These are phyloP conservation scores for Priapulus caudatus DNA, from an alignment of 2,888 invertebrate genomes.

Conservation along the genomic window DNA sequence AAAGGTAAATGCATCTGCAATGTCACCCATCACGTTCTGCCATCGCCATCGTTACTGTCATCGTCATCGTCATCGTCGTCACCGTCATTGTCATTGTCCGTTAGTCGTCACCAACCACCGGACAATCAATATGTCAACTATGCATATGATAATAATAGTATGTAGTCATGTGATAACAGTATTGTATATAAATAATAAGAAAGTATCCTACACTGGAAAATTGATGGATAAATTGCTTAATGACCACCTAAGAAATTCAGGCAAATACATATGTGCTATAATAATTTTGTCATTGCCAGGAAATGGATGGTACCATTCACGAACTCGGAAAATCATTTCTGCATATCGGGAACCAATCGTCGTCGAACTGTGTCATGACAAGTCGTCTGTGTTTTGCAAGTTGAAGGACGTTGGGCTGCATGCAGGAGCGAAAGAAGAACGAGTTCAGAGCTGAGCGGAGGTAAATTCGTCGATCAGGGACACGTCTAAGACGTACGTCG, in stretches of 20 bases:
- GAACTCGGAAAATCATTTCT: conserved; percentile 65
- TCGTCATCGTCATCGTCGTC: conserved; percentile 16
- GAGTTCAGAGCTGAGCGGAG: conserved; percentile 52
- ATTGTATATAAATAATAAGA: too few species aligned
- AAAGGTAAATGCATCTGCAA: conserved; percentile 84
- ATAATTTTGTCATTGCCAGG: conserved; percentile 52
- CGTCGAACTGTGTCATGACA: conserved; percentile 76
- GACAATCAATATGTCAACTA: too few species aligned
- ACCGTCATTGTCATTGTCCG: conserved; percentile 12
- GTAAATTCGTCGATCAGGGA: neutral
- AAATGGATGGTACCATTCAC: conserved; percentile 65
- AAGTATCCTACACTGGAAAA: too few species aligned
- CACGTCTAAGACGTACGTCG: neutral
- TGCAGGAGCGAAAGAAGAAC: conserved; percentile 72
- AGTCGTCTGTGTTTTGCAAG: conserved; percentile 75
- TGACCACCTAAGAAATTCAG: too few species aligned
- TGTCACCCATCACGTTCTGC: too few species aligned
- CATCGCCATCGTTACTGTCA: conserved; percentile 13
- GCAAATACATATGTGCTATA: too few species aligned
- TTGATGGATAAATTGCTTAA: too few species aligned
- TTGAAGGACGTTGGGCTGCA: too few species aligned
- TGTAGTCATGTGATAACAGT: too few species aligned
- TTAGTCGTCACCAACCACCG: too few species aligned
- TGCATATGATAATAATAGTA: too few species aligned
- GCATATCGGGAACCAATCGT: conserved; percentile 71